phyloP scores from a whole-genome alignment of 2,113 vertebrate species.

The Callorhinus ursinus region DNA sequence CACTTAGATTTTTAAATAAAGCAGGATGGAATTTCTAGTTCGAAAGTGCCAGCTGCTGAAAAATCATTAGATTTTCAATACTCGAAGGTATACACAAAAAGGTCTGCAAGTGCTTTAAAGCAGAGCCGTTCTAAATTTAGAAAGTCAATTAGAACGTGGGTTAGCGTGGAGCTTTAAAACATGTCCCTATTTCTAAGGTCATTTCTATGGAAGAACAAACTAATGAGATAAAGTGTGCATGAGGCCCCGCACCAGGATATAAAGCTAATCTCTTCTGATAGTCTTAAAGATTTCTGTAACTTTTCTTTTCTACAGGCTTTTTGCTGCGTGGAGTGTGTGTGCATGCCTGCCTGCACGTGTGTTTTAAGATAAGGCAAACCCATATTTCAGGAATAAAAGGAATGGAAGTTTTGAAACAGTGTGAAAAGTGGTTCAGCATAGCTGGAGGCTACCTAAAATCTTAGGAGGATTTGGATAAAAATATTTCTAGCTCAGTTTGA shows the following conservation, averaged over 20 bases:
- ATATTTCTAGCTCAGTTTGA: slow-evolving; percentile 65
- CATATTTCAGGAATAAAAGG: slow-evolving; percentile 65
- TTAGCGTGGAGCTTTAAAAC: background rate
- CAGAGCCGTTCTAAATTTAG: slow-evolving; percentile 47
- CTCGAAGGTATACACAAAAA: background rate
- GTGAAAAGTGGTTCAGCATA: slow-evolving; percentile 61
- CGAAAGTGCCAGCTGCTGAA: background rate
- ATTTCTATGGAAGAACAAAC: slow-evolving; percentile 51
- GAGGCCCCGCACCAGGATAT: background rate
- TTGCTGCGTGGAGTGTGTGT: background rate
- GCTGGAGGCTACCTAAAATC: slow-evolving; percentile 71
- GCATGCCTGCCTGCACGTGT: background rate
- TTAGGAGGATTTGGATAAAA: slow-evolving; percentile 73
- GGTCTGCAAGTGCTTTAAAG: background rate
- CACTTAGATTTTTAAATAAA: slow-evolving; percentile 41
- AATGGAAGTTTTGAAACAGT: slow-evolving; percentile 61
- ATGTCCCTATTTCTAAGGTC: slow-evolving; percentile 49
- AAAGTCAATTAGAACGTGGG: slow-evolving; percentile 64
- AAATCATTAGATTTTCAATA: slow-evolving; percentile 24
- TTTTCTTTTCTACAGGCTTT: slow-evolving; percentile 27
- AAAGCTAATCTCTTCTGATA: slow-evolving; percentile 57
- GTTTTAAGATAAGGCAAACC: slow-evolving; percentile 70
- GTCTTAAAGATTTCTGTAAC: slow-evolving; percentile 42
- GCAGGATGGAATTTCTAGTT: background rate
- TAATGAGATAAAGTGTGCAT: background rate